phyloP scores from a whole-genome alignment of 2,113 vertebrate species.

The Odontophorus gujanensis region DNA sequence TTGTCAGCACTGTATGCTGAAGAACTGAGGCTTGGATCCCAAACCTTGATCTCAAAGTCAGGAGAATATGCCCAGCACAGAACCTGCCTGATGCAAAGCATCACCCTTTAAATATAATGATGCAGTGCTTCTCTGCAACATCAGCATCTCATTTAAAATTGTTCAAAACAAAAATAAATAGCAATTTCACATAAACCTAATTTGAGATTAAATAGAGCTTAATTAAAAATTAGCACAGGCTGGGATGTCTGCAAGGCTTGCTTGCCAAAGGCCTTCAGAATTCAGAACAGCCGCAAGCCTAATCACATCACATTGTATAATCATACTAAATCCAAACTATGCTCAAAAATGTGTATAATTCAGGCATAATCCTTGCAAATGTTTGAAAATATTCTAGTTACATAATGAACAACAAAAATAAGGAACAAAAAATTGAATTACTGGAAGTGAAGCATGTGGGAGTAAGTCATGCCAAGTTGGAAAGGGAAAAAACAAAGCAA shows the following conservation, averaged over 20 bases:
- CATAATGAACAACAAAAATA: slow-evolving; percentile 55
- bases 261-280: background rate
- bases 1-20: background rate
- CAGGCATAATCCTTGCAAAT: slow-evolving; percentile 12
- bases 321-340: slow-evolving; percentile 29
- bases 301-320: slow-evolving; percentile 44
- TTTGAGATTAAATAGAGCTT: slow-evolving; percentile 37
- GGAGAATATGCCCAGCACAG: background rate
- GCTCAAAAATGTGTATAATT: slow-evolving; percentile 27
- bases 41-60: background rate
- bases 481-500: background rate
- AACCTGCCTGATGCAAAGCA: background rate
- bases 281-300: slow-evolving; percentile 25
- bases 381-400: slow-evolving; percentile 70
- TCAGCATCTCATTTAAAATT: slow-evolving; percentile 45
- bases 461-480: slow-evolving; percentile 46
- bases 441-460: slow-evolving; percentile 45
- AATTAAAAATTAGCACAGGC: slow-evolving; percentile 40
- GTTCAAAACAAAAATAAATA: slow-evolving; percentile 31
- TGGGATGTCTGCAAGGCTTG: background rate
- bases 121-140: slow-evolving; percentile 20
- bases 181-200: background rate
- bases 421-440: slow-evolving; percentile 57
- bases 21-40: background rate
- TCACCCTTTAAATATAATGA: slow-evolving; percentile 32